Percentiles rank a stretch among this genome's conserved stretches.
phyloP scores from a whole-genome alignment of 35 echinoderm and acorn worm species.

The Ophiothrix spiculata region DNA sequence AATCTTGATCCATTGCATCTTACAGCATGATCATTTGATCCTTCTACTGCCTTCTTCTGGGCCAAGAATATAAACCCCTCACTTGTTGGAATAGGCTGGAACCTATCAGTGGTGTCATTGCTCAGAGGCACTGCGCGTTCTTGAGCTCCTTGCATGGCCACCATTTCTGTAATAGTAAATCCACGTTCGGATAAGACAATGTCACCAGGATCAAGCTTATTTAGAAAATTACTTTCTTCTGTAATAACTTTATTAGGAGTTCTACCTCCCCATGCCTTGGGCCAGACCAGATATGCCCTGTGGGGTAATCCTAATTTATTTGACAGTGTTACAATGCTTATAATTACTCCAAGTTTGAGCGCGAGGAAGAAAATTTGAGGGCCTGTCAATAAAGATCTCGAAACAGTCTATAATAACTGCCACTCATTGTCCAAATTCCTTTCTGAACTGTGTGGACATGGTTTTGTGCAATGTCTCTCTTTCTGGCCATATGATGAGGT shows the following conservation, averaged over 20 bases:
- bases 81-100: no score
- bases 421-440: constrained; percentile 27
- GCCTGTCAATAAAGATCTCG: constrained; percentile 56
- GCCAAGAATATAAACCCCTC: no score
- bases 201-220: constrained; percentile 17
- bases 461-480: constrained; percentile 22
- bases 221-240: constrained; percentile 9
- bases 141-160: constrained; percentile 18
- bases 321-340: not conserved
- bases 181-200: constrained; percentile 26
- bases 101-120: no score
- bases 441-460: constrained; percentile 48
- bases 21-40: no score
- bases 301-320: constrained; percentile 20
- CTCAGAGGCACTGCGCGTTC: no score
- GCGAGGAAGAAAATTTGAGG: constrained; percentile 40
- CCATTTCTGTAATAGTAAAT: constrained; percentile 18
- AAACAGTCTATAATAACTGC: constrained; percentile 60
- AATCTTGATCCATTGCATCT: no score
- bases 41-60: no score
- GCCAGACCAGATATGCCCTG: not conserved
- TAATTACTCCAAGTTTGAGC: constrained; percentile 33
- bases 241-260: constrained; percentile 34
- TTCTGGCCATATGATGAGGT: constrained; percentile 50
- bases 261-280: constrained; percentile 38